Evolutionary conservation across 2,888 invertebrate species (phyloP).

Genomic region (Ennomos quercinarius): DNA sequence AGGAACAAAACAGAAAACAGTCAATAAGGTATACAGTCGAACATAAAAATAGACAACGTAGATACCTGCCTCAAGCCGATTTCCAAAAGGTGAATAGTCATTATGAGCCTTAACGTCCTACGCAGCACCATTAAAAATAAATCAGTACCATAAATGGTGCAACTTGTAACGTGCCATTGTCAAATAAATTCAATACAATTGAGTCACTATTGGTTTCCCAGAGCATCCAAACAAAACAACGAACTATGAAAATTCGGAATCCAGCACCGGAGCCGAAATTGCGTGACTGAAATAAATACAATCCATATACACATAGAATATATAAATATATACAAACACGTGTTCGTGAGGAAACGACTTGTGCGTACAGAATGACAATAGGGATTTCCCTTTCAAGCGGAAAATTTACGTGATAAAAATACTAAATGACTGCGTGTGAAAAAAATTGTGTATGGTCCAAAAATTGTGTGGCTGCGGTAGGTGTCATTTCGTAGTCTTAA

Average conservation of each 20-base stretch:
- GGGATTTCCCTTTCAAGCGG: conserved; percentile 83
- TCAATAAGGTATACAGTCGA: too few relatives aligned
- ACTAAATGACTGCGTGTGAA: conserved; percentile 81
- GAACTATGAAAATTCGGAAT: conserved; percentile 69
- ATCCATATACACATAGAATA: conserved; percentile 61
- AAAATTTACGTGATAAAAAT: conserved; percentile 85
- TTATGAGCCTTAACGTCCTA: conserved; percentile 27
- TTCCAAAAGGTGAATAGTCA: conserved; percentile 13
- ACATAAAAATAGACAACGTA: background rate
- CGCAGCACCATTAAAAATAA: conserved; percentile 49
- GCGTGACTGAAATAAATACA: conserved; percentile 81
- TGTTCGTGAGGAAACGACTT: conserved; percentile 79
- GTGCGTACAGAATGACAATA: conserved; percentile 79
- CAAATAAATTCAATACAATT: conserved; percentile 67
- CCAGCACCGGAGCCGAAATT: conserved; percentile 61
- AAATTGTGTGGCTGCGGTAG: conserved; percentile 82
- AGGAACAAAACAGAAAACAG: conserved; percentile 11
- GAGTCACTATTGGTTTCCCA: conserved; percentile 60
- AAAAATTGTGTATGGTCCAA: conserved; percentile 78
- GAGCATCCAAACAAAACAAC: conserved; percentile 47
- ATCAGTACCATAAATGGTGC: conserved; percentile 47
- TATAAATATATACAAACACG: conserved; percentile 76
- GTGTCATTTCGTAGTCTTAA: conserved; percentile 78
- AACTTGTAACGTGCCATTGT: conserved; percentile 62
- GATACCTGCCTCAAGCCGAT: conserved; percentile 7